Conservation (phyloP, 2,888 invertebrate genomes). For the Lithodes maja region DNA sequence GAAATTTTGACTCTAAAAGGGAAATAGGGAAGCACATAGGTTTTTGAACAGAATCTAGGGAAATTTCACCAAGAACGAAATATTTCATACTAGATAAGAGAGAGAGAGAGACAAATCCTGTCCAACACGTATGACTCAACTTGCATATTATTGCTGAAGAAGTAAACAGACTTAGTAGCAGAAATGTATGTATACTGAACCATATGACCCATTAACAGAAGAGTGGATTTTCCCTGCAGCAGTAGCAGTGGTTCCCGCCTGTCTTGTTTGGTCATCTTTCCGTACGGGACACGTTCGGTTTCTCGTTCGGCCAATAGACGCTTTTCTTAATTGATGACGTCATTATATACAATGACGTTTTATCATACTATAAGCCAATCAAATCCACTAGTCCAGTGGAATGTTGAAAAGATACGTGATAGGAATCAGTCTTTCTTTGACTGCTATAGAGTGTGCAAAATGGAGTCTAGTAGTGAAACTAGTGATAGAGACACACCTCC, state of each 20-base stretch:
- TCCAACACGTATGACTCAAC: too few species aligned
- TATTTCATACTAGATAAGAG: too few species aligned
- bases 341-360: background rate
- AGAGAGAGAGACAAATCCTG: too few species aligned
- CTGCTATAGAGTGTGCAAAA: background rate
- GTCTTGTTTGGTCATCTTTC: background rate
- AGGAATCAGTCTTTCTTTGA: background rate
- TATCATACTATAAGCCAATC: background rate
- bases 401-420: background rate
- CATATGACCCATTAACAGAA: background rate
- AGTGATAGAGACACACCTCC: background rate
- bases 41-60: too few species aligned
- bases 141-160: too few species aligned
- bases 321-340: background rate
- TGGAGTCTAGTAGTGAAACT: background rate
- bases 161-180: too few species aligned
- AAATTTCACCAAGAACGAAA: too few species aligned
- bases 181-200: background rate
- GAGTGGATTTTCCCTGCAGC: background rate
- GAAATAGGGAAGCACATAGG: too few species aligned
- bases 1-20: too few species aligned
- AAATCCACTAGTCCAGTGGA: background rate
- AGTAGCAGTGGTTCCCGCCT: background rate
- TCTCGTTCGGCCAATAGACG: background rate
- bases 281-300: background rate